Evolutionary conservation across 2,797 vertebrate species (phyloP).

Genomic region (Salmo trutta): DNA sequence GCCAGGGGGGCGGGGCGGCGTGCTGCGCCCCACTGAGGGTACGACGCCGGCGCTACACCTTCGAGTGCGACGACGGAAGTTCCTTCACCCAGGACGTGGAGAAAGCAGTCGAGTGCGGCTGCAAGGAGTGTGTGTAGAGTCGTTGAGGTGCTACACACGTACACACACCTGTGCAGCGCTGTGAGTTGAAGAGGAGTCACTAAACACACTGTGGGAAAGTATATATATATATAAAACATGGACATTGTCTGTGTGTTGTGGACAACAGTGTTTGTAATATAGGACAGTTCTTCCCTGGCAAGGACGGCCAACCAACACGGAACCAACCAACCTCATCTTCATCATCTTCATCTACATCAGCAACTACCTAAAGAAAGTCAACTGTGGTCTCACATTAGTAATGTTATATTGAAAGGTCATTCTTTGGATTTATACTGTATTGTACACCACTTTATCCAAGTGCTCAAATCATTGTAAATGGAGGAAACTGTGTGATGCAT

Average conservation of each 20-base stretch:
- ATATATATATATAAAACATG: slow-evolving; percentile 15
- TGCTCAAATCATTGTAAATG: background rate
- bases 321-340: slow-evolving; percentile 51
- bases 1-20: slow-evolving; percentile 24
- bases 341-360: slow-evolving; percentile 38
- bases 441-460: background rate
- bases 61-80: slow-evolving; percentile 87
- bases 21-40: slow-evolving; percentile 84
- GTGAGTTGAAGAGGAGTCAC: background rate
- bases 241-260: slow-evolving; percentile 36
- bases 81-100: slow-evolving; percentile 90
- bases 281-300: slow-evolving; percentile 54
- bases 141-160: background rate
- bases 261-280: slow-evolving; percentile 54
- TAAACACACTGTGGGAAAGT: slow-evolving; percentile 39
- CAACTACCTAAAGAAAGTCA: background rate
- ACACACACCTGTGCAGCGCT: background rate
- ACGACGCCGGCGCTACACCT: slow-evolving; percentile 82
- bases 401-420: background rate
- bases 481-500: background rate
- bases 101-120: slow-evolving; percentile 83
- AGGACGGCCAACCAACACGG: slow-evolving; percentile 38
- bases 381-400: background rate
- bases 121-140: slow-evolving; percentile 74
- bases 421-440: background rate